These are phyloP conservation scores for Pimpla rufipes DNA, from an alignment of 2,888 invertebrate species.

Conservation along the genomic window DNA sequence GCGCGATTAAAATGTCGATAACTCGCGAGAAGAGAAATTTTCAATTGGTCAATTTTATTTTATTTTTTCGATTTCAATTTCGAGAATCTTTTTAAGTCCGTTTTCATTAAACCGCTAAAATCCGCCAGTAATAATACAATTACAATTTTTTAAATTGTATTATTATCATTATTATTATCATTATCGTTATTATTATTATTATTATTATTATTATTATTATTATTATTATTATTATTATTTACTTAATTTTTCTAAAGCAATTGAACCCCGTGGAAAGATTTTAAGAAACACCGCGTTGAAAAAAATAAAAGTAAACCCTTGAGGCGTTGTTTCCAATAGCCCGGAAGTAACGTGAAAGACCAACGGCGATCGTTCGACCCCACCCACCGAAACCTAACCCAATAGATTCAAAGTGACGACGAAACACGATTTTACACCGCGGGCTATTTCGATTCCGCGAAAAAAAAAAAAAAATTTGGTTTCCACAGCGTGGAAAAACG, in stretches of 20 bases:
- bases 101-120: no score
- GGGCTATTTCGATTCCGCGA: constrained; percentile 2
- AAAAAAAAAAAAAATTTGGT: no score
- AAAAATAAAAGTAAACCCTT: neutral
- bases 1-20: neutral
- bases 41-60: no score
- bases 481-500: constrained; percentile 9
- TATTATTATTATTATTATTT: neutral
- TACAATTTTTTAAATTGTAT: no score
- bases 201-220: no score
- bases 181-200: no score
- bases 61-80: no score
- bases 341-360: neutral
- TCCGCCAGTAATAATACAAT: no score
- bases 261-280: neutral
- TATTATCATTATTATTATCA: no score
- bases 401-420: constrained; percentile 21
- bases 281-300: neutral
- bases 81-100: no score
- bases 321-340: neutral
- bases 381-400: neutral
- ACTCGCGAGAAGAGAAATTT: no score
- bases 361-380: constrained; percentile 10
- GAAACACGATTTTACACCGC: neutral
- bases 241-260: no score